phyloP scores from a whole-genome alignment of 2,113 vertebrate species.

The Podarcis raffonei region DNA sequence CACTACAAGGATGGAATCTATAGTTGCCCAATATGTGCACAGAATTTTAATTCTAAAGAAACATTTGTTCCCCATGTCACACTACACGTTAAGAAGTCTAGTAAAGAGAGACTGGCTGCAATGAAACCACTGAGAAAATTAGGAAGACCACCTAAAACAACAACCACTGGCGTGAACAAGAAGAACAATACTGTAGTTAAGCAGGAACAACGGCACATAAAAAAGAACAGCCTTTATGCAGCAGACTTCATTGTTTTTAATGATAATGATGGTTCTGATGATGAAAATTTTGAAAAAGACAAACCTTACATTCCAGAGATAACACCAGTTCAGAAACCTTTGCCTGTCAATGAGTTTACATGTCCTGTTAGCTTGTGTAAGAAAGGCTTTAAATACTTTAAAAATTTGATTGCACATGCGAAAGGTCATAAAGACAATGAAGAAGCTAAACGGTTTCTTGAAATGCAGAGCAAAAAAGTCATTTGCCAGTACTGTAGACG shows the following conservation, averaged over 20 bases:
- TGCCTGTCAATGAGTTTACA: constrained; percentile 83
- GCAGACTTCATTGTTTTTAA: constrained; percentile 81
- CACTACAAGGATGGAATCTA: constrained; percentile 90
- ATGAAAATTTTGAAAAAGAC: constrained; percentile 79
- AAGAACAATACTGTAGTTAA: constrained; percentile 80
- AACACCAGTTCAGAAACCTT: constrained; percentile 65
- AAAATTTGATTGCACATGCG: constrained; percentile 92
- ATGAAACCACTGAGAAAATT: constrained; percentile 90
- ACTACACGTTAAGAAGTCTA: constrained; percentile 94
- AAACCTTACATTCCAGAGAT: constrained; percentile 79
- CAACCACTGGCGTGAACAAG: constrained; percentile 73
- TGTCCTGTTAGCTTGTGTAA: constrained; percentile 92
- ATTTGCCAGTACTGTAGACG: constrained; percentile 97
- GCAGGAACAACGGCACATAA: constrained; percentile 80
- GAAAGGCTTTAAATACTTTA: constrained; percentile 94
- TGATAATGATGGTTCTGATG: constrained; percentile 76
- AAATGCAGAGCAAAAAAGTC: constrained; percentile 96
- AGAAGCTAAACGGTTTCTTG: constrained; percentile 92
- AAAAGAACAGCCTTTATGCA: constrained; percentile 81
- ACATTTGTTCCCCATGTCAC: constrained; percentile 93
- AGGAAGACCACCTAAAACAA: constrained; percentile 81
- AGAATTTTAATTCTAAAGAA: constrained; percentile 92
- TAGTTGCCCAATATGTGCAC: constrained; percentile 94
- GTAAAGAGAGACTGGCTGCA: constrained; percentile 92
- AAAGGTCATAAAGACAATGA: constrained; percentile 90